Evolutionary conservation across 2,113 vertebrate genomes (phyloP), one percentile per base, ranked within the genome.

Genomic region (Lepisosteus oculatus): DNA sequence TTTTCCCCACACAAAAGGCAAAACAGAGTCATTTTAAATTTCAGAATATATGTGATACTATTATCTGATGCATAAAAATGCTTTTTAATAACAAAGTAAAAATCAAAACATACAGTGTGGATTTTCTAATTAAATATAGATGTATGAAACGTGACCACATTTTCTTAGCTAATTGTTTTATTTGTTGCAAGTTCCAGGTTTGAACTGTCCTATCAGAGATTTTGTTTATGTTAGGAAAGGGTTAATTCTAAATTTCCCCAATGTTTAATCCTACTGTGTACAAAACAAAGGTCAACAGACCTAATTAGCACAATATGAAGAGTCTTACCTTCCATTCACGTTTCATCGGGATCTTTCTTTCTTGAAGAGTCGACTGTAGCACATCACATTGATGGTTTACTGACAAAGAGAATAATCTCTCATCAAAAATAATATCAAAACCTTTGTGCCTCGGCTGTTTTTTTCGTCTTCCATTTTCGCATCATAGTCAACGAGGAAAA

Each of bases 1-100:
- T 91, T 91, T 88, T 90, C 91, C 90, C 91, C 90, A 89, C 92
- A 93, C n/a, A 14, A 89, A 92, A 91, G 9, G 9, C 47, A 51
- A 51, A 51, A 51, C 47, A 51, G 9, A 51, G 29, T 9, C 47
- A 51, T 51, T 51, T 51, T 51, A 6, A 51, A 51, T 51, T 51
- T 9, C 47, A 51, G 9, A 51, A 5, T 1, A 51, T 51, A 1
- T 51, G 47, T 51, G 47, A 51, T 51, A 51, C 47, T 6, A 5
- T 51, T 51, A 51, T 51, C 5, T 51, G 9, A 6, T 3, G 5
- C 9, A 51, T 51, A 51, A 51, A 51, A 51, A 51, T 51, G 47
- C 47, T 51, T 1, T 51, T 5, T 51, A 51, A 51, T 6, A 51
- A 51, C 47, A 51, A 51, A 51, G 9, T 51, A 9, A 51, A 51